These are phyloP conservation scores for Nycteola revayana DNA, from an alignment of 2,888 invertebrate genomes.

Conservation along the genomic window DNA sequence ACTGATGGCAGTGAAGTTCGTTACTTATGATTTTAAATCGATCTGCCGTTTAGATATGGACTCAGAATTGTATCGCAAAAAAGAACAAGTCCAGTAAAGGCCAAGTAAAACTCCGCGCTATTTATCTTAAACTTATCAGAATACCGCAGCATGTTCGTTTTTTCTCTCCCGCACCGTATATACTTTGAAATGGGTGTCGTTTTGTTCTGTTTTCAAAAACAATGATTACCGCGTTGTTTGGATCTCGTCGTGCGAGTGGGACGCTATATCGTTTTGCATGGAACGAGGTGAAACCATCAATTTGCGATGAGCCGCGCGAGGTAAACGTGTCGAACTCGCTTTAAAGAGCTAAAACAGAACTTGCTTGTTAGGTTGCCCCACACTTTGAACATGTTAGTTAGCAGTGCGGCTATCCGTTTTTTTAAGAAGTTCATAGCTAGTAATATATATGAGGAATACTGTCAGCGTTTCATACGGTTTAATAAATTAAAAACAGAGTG, in stretches of 20 bases:
- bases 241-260: slow-evolving; percentile 64
- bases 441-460: too few species aligned
- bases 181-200: slow-evolving; percentile 63
- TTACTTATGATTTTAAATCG: slow-evolving; percentile 52
- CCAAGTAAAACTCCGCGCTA: slow-evolving; percentile 69
- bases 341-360: slow-evolving; percentile 50
- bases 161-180: slow-evolving; percentile 60
- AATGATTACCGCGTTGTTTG: slow-evolving; percentile 72
- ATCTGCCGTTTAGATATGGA: slow-evolving; percentile 50
- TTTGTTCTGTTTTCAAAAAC: slow-evolving; percentile 72
- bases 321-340: slow-evolving; percentile 61
- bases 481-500: too few species aligned
- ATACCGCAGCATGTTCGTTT: slow-evolving; percentile 66
- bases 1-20: slow-evolving; percentile 41
- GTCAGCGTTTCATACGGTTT: too few species aligned
- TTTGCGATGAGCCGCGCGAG: slow-evolving; percentile 61
- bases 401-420: slow-evolving; percentile 36
- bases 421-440: too few species aligned
- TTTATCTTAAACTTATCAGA: slow-evolving; percentile 78
- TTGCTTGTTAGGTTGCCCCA: slow-evolving; percentile 46
- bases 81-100: slow-evolving; percentile 51
- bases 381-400: slow-evolving; percentile 44
- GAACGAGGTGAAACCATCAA: slow-evolving; percentile 75
- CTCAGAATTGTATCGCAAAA: slow-evolving; percentile 54
- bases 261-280: slow-evolving; percentile 73